Conservation (phyloP, 1,140 invertebrate genomes). For the Drosophila rufa region DNA sequence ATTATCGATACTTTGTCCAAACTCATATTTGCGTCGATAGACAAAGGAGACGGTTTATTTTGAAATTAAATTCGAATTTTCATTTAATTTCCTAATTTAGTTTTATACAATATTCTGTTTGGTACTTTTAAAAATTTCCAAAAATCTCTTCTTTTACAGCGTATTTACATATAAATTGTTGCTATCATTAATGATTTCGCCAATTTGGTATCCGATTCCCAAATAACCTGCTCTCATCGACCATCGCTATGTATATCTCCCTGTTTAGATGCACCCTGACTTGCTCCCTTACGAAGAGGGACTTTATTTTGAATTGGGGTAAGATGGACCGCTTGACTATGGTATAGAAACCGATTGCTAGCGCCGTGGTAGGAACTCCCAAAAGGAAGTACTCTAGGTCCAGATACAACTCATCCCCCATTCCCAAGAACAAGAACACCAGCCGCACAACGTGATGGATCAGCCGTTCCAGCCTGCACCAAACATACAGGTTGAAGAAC, state of each 20-base stretch:
- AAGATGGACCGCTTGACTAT: slow-evolving; percentile 7
- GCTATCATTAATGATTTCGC: background rate
- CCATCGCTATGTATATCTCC: background rate
- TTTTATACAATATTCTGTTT: background rate
- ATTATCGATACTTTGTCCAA: background rate
- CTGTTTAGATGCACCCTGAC: background rate
- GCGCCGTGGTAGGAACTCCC: background rate
- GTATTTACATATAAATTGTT: background rate
- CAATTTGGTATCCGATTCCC: too few species aligned
- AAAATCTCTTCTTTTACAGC: too few species aligned
- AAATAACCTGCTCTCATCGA: background rate
- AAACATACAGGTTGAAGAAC: slow-evolving; percentile 8
- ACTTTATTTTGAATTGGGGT: background rate
- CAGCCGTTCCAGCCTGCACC: slow-evolving; percentile 25
- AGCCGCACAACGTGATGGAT: background rate
- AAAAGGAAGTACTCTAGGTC: slow-evolving; percentile 8
- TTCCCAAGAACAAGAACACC: background rate
- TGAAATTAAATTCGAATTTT: background rate
- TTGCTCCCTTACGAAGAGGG: background rate
- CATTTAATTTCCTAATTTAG: background rate
- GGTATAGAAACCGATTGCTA: background rate
- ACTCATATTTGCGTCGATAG: background rate
- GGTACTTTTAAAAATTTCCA: too few species aligned
- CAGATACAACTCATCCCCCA: slow-evolving; percentile 2
- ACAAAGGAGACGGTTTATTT: background rate